phyloP scores from a whole-genome alignment of 2,113 vertebrate genomes.

The Megaptera novaeangliae region DNA sequence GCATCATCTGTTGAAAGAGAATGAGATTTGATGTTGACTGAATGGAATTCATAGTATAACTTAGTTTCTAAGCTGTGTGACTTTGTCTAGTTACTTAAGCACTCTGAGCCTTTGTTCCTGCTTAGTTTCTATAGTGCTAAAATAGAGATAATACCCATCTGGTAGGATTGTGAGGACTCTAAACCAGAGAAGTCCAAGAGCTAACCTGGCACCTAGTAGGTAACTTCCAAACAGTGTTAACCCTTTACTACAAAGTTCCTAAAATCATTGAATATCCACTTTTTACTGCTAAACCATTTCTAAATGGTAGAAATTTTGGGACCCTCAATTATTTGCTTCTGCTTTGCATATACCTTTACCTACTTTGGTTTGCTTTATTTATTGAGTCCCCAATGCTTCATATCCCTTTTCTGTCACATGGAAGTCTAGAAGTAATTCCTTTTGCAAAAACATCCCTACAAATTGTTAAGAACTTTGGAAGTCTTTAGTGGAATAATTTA shows the following conservation, averaged over 20 bases:
- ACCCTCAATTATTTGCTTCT: neutral
- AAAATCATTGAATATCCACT: neutral
- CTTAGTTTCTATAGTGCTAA: neutral
- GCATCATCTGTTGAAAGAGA: neutral
- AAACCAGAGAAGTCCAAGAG: neutral
- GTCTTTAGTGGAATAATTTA: constrained; percentile 5
- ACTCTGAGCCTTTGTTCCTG: neutral
- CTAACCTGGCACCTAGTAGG: neutral
- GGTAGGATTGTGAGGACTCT: neutral
- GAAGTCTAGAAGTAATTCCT: neutral
- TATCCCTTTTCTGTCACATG: neutral
- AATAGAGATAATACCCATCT: neutral
- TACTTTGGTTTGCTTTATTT: neutral
- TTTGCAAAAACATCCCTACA: neutral
- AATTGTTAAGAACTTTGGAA: neutral
- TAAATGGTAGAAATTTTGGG: neutral
- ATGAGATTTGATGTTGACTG: neutral
- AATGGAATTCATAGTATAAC: neutral
- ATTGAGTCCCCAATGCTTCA: neutral
- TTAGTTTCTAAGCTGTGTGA: neutral
- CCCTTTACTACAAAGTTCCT: neutral
- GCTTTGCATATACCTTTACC: neutral
- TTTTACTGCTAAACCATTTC: neutral
- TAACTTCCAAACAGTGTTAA: neutral
- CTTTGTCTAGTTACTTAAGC: neutral